These are phyloP conservation scores for Ceratoteleas bidentatus DNA, from an alignment of 1,140 invertebrate species.

Conservation along the genomic window DNA sequence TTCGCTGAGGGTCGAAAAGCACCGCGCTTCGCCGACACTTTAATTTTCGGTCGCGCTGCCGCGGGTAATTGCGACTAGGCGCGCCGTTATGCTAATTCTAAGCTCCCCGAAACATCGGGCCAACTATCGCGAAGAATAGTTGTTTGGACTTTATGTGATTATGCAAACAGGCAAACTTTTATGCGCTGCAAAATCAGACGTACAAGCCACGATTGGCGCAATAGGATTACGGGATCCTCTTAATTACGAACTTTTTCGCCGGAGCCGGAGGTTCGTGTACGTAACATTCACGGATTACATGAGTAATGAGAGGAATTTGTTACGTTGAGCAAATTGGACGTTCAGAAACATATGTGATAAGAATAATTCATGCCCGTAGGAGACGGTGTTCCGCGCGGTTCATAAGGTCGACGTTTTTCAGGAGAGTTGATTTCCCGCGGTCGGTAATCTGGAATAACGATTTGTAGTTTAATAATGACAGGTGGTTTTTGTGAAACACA, in stretches of 20 bases:
- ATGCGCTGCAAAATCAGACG: constrained; percentile 20
- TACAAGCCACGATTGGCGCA: constrained; percentile 31
- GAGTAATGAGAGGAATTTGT: constrained; percentile 36
- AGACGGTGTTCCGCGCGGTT: too few relatives aligned
- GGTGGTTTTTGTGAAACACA: too few relatives aligned
- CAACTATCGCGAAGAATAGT: constrained; percentile 30
- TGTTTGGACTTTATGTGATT: constrained; percentile 40
- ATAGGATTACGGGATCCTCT: constrained; percentile 33
- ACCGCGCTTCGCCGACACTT: too few relatives aligned
- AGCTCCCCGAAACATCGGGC: constrained; percentile 7
- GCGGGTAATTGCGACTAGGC: constrained; percentile 8
- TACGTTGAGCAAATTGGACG: not conserved
- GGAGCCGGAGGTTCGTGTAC: constrained; percentile 19
- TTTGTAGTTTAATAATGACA: too few relatives aligned
- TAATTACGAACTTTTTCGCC: constrained; percentile 24
- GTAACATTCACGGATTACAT: constrained; percentile 44
- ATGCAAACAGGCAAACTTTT: constrained; percentile 47
- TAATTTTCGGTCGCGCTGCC: too few relatives aligned
- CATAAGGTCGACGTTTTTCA: too few relatives aligned
- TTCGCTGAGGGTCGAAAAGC: not conserved
- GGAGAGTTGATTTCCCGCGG: too few relatives aligned
- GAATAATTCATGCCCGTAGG: too few relatives aligned
- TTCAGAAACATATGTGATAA: too few relatives aligned
- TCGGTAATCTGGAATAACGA: too few relatives aligned
- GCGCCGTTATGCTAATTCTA: constrained; percentile 31